Base-by-base conservation (phyloP, 2,888 invertebrate species). In the Oscheius sp. region DNA sequence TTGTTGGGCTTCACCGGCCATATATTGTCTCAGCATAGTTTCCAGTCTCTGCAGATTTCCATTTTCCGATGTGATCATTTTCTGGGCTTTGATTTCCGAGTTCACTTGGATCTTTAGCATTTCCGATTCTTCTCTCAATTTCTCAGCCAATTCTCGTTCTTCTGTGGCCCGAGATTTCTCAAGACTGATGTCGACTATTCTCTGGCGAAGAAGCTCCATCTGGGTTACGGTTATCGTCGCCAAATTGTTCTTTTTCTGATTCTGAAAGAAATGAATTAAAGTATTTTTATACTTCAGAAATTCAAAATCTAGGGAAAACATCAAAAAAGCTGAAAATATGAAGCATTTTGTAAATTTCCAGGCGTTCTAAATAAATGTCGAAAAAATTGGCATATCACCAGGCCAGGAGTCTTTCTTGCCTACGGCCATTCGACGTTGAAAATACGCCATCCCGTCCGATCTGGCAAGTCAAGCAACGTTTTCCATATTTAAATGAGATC, bases 11-110 rank as follows among this genome's bases (percentile, higher is more conserved):
- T 45, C 49, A 18, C 52, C 59, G 6, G 64, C 55, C n/a, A 55
- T 66, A 13, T 68, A 53, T 6, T 55, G 23, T 18, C 55, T 18
- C 13, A 72, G 43, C 7, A 55, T 29, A n/a, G 27, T 25, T 46
- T 72, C 72, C 35, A 72, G 23, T 55, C 53, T 53, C 12, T 72
- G 72, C n/a, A 27, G 29, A 29, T 72, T 55, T 18, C 23, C 35
- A 3, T 29, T 21, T 35, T 72, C 66, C n/a, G 23, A 23, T 0
- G 16, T 27, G 18, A 66, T n/a, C 23, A 45, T 18, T 25, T 63
- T 55, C 12, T 64, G 27, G n/a, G 66, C 45, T 21, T 72, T 72
- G 9, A 52, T 46, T 45, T 43, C 18, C 18, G 25, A 12, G 9
- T 41, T 23, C 2, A 16, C 25, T 1, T 64, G 68, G n/a, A 25